Percentiles rank a stretch among this genome's conserved stretches.
phyloP scores from a whole-genome alignment of 2,113 vertebrate genomes.

The Lasiurus borealis region DNA sequence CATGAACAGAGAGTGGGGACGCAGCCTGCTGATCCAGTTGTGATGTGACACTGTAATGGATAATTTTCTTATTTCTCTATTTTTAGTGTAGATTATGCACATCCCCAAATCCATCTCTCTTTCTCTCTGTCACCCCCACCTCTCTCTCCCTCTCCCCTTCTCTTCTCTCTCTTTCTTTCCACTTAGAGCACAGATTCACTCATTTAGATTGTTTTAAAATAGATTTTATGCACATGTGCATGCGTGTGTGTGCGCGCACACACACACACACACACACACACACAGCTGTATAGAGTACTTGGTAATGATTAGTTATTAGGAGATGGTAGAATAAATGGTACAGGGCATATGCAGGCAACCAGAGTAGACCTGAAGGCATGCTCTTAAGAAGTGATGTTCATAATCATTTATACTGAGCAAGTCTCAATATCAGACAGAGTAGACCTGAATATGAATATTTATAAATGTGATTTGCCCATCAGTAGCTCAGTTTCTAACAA shows the following conservation, averaged over 20 bases:
- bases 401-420: background rate
- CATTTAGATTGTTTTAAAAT: conserved; percentile 52
- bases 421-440: background rate
- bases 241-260: too few relatives aligned
- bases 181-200: background rate
- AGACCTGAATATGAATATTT: background rate
- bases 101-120: too few relatives aligned
- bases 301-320: conserved; percentile 26
- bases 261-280: too few relatives aligned
- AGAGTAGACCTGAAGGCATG: background rate
- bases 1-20: too few relatives aligned
- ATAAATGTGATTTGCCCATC: background rate
- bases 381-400: background rate
- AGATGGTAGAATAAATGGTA: conserved; percentile 4
- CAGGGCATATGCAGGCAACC: background rate
- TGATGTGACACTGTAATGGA: too few relatives aligned
- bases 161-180: too few relatives aligned
- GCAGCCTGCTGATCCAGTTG: too few relatives aligned
- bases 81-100: conserved; percentile 5
- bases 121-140: conserved; percentile 1
- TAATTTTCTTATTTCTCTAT: too few relatives aligned
- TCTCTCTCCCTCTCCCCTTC: too few relatives aligned
- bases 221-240: background rate
- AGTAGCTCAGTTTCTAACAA: background rate
- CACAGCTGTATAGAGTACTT: background rate